phyloP scores from a whole-genome alignment of 30 jellyfish, hydroid and myxozoan species.

The Hydra vulgaris region DNA sequence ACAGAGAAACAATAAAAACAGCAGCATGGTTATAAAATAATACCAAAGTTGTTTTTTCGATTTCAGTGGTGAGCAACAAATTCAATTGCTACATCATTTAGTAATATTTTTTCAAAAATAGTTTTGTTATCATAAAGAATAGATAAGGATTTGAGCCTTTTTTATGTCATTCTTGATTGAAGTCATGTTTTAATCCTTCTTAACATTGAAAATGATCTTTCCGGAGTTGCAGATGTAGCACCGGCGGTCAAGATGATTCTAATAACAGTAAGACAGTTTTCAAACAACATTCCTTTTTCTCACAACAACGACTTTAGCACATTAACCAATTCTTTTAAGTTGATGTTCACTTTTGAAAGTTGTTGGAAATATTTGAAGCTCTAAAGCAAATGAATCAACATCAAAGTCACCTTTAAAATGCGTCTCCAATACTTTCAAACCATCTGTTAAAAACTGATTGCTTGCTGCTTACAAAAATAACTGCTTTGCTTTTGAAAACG shows the following conservation, averaged over 20 bases:
- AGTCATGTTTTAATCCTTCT: slow-evolving; percentile 22
- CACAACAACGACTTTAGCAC: not conserved
- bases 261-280: not conserved
- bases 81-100: slow-evolving; percentile 13
- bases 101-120: not conserved
- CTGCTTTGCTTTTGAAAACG: slow-evolving; percentile 15
- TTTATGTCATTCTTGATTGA: slow-evolving; percentile 12
- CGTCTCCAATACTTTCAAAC: not conserved
- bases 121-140: slow-evolving; percentile 7
- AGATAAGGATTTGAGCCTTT: slow-evolving; percentile 11
- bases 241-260: not conserved
- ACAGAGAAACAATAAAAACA: not conserved
- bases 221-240: slow-evolving; percentile 14
- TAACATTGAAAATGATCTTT: slow-evolving; percentile 4
- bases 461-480: slow-evolving; percentile 8
- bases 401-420: slow-evolving; percentile 10
- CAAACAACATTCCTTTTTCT: not conserved
- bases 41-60: slow-evolving; percentile 14
- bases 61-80: not conserved
- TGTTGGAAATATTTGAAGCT: not conserved
- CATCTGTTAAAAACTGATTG: not conserved
- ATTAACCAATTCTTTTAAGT: slow-evolving; percentile 17
- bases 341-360: slow-evolving; percentile 25
- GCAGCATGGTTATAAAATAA: not conserved
- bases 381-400: slow-evolving; percentile 1